Evolutionary conservation across 2,113 vertebrate species (phyloP).

Genomic region (Cebidichthys violaceus): DNA sequence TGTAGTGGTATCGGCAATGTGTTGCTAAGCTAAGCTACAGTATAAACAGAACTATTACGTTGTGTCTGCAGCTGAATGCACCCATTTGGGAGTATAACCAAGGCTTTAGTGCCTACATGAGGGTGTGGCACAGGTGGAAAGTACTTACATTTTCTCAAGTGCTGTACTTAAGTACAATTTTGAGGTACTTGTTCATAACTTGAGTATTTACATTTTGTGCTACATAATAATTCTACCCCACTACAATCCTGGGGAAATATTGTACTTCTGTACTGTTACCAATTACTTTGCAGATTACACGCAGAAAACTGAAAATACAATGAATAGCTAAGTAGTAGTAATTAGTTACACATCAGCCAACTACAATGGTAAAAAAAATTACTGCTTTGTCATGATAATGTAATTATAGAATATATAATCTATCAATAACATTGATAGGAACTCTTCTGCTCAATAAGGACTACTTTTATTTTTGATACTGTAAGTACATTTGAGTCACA

Average conservation of each 20-base stretch:
- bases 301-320: background rate
- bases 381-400: background rate
- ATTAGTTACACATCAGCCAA: background rate
- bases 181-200: background rate
- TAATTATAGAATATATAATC: background rate
- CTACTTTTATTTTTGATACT: background rate
- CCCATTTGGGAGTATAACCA: no score
- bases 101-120: background rate
- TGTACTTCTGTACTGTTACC: background rate
- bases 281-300: background rate
- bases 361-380: background rate
- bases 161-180: background rate
- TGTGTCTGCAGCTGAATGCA: no score
- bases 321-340: background rate
- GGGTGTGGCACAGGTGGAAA: background rate
- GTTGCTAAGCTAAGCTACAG: background rate
- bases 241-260: background rate
- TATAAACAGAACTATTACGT: background rate
- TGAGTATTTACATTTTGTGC: background rate
- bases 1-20: background rate
- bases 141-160: background rate
- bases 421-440: no score
- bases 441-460: background rate
- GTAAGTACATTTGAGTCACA: no score
- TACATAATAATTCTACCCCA: background rate